phyloP scores from a whole-genome alignment of 92 coral and sea anemone genomes.

The Palythoa grandis region DNA sequence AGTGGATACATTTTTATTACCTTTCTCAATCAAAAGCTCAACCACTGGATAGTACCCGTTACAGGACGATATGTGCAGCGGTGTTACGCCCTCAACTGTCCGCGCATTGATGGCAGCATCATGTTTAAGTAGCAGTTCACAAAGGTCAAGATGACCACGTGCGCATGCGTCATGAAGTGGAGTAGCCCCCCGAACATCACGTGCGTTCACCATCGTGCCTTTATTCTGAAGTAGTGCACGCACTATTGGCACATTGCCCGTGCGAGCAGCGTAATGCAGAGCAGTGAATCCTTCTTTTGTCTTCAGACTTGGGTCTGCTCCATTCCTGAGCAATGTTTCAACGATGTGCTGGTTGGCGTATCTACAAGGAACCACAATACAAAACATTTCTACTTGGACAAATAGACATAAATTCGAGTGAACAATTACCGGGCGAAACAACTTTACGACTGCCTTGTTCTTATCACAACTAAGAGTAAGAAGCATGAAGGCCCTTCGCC shows the following conservation, averaged over 20 bases:
- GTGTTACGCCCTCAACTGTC: conserved; percentile 40
- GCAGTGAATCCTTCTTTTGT: conserved; percentile 43
- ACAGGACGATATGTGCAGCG: conserved; percentile 36
- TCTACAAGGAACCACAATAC: neutral
- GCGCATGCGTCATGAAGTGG: conserved; percentile 45
- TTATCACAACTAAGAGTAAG: too few species aligned
- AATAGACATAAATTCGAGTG: too few species aligned
- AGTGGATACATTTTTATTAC: neutral
- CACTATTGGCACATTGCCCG: conserved; percentile 12
- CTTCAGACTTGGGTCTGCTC: conserved; percentile 36
- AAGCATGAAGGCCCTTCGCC: too few species aligned
- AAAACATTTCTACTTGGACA: neutral
- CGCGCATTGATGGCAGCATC: conserved; percentile 37
- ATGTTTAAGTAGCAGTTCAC: conserved; percentile 16
- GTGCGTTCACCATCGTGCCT: conserved; percentile 38
- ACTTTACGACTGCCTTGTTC: too few species aligned
- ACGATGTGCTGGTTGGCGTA: conserved; percentile 34
- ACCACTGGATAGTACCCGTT: conserved; percentile 35
- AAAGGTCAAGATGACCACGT: conserved; percentile 29
- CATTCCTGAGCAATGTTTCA: conserved; percentile 19
- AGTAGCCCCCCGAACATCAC: conserved; percentile 38
- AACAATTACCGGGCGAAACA: too few species aligned
- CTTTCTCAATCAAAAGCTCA: conserved; percentile 18
- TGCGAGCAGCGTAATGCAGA: conserved; percentile 37
- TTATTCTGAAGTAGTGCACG: conserved; percentile 15